Evolutionary conservation across 35 echinoderm and acorn worm genomes (phyloP).

Genomic region (Acanthaster planci): DNA sequence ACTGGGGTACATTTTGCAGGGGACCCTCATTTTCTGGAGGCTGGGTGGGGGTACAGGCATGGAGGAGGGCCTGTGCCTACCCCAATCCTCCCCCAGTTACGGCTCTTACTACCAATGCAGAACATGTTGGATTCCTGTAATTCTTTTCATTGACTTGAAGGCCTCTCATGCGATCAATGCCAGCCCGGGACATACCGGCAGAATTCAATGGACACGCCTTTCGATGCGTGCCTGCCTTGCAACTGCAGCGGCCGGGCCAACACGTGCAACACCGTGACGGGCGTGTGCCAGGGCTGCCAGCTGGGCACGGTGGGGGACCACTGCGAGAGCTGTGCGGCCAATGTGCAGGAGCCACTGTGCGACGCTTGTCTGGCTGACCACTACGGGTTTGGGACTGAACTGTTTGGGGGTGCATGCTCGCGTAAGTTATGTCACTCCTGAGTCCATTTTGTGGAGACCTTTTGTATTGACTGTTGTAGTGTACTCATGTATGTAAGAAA

Average conservation of each 20-base stretch:
- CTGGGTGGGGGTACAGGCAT: too few species aligned
- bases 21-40: too few species aligned
- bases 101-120: too few species aligned
- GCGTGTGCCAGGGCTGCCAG: constrained; percentile 73
- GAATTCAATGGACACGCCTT: constrained; percentile 41
- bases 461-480: too few species aligned
- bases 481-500: too few species aligned
- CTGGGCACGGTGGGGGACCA: constrained; percentile 70
- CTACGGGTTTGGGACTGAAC: constrained; percentile 87
- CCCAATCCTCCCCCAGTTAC: too few species aligned
- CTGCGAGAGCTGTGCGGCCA: constrained; percentile 67
- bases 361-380: constrained; percentile 66
- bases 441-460: too few species aligned
- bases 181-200: constrained; percentile 37
- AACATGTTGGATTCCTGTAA: not conserved
- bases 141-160: constrained; percentile 31
- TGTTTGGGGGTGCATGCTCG: constrained; percentile 87
- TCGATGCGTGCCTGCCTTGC: constrained; percentile 65
- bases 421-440: constrained; percentile 43
- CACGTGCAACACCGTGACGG: constrained; percentile 74
- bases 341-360: constrained; percentile 72
- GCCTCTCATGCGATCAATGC: constrained; percentile 77
- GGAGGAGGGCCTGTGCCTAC: too few species aligned
- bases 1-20: too few species aligned
- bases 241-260: constrained; percentile 67